A percentile compares a stretch with the other conserved stretches of the same genome.
Conservation (phyloP, 2,888 invertebrate genomes). For the Sarcophaga subvicina region DNA sequence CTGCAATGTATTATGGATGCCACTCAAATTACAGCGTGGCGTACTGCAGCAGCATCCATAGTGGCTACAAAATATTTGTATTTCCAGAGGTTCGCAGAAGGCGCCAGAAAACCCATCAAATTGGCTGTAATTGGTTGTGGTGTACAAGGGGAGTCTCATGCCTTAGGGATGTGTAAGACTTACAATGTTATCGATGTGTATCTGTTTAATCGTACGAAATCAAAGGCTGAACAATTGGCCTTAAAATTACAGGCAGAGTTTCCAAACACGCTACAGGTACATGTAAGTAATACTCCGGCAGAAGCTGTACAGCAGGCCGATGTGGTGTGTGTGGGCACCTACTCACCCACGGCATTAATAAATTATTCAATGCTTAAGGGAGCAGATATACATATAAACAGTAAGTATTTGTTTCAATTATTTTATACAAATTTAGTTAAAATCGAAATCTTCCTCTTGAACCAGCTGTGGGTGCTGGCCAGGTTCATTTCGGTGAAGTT, state of each 20-base stretch:
- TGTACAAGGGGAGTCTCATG: constrained; percentile 83
- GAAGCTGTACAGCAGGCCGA: constrained; percentile 84
- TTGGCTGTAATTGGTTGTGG: constrained; percentile 83
- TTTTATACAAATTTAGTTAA: too few relatives aligned
- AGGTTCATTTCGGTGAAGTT: constrained; percentile 83
- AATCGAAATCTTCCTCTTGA: background rate
- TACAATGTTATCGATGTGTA: constrained; percentile 82
- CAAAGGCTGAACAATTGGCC: constrained; percentile 78
- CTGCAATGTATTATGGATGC: constrained; percentile 82
- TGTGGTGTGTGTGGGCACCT: constrained; percentile 85
- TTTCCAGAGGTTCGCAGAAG: constrained; percentile 73
- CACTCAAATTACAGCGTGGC: constrained; percentile 83
- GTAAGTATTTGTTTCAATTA: constrained; percentile 77
- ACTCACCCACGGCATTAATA: constrained; percentile 82
- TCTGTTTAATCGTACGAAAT: constrained; percentile 83
- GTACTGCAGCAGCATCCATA: constrained; percentile 84
- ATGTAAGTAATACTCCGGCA: constrained; percentile 75
- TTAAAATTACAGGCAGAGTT: constrained; percentile 73
- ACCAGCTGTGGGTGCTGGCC: constrained; percentile 85
- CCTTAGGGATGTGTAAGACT: constrained; percentile 82
- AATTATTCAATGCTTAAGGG: constrained; percentile 82
- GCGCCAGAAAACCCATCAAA: constrained; percentile 70
- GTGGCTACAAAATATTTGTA: constrained; percentile 83
- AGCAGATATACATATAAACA: constrained; percentile 84
- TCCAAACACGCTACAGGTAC: background rate